phyloP scores from a whole-genome alignment of 2,888 invertebrate genomes.

The Trisateles emortualis region DNA sequence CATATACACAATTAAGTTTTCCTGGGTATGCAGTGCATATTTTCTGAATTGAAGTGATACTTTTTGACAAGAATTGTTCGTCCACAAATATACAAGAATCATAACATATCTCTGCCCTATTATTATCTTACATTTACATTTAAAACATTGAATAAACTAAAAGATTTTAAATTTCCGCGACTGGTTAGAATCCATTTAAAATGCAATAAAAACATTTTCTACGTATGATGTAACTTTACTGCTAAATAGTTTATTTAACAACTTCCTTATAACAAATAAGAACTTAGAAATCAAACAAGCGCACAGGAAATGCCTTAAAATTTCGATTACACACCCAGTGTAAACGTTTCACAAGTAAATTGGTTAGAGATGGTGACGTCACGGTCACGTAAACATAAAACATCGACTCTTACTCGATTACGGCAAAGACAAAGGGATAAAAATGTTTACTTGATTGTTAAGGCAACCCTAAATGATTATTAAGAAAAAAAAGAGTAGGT shows the following conservation, averaged over 20 bases:
- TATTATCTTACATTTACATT: no score
- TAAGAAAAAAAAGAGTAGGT: no score
- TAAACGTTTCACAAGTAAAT: conserved; percentile 35
- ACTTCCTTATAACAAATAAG: conserved; percentile 43
- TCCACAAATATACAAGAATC: no score
- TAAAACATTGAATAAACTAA: no score
- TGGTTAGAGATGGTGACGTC: conserved; percentile 42
- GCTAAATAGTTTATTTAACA: conserved; percentile 26
- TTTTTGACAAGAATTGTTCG: no score
- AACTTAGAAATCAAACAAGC: conserved; percentile 39
- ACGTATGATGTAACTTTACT: neutral
- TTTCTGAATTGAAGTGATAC: no score
- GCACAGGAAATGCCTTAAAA: conserved; percentile 47
- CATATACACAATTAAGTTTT: no score
- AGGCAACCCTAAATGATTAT: no score
- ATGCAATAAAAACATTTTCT: neutral
- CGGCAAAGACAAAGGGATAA: neutral
- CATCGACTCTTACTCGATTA: conserved; percentile 8
- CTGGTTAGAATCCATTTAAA: neutral
- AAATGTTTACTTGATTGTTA: neutral
- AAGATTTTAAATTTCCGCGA: neutral
- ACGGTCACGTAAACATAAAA: conserved; percentile 45
- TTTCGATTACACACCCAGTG: conserved; percentile 46
- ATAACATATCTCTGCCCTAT: no score
- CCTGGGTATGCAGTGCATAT: no score